Conservation (phyloP, 1,140 invertebrate genomes). For the Drosophila oshimai region DNA sequence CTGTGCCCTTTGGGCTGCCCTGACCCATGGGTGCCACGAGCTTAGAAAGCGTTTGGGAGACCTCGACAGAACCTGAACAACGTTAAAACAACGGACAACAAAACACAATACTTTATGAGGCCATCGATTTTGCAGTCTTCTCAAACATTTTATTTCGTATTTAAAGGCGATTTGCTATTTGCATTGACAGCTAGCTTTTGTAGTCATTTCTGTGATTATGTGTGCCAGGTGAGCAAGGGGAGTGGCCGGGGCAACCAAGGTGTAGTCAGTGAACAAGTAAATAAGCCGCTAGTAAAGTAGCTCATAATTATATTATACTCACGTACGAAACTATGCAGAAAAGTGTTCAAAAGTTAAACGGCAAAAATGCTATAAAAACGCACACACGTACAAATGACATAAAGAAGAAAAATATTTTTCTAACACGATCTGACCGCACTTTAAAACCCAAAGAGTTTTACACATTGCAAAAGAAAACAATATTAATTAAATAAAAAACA, state of each 20-base stretch:
- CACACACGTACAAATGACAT: background rate
- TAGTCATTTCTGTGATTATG: conserved; percentile 38
- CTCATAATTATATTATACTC: conserved; percentile 80
- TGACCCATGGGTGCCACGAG: conserved; percentile 52
- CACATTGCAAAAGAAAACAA: no score
- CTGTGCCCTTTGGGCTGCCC: conserved; percentile 53
- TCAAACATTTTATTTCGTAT: conserved; percentile 60
- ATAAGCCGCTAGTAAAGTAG: conserved; percentile 65
- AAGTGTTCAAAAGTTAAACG: conserved; percentile 44
- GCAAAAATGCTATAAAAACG: conserved; percentile 26
- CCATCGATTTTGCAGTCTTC: conserved; percentile 69
- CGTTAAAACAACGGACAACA: conserved; percentile 15
- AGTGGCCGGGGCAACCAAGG: conserved; percentile 12
- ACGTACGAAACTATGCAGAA: conserved; percentile 76
- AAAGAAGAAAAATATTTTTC: no score
- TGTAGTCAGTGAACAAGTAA: conserved; percentile 54
- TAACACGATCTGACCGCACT: no score
- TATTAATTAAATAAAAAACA: no score
- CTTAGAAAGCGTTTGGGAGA: conserved; percentile 55
- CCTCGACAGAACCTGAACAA: conserved; percentile 30
- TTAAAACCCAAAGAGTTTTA: no score
- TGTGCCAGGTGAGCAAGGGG: conserved; percentile 49
- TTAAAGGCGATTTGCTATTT: conserved; percentile 71
- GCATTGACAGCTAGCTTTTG: conserved; percentile 47
- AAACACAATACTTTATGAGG: conserved; percentile 61